phyloP scores from a whole-genome alignment of 2,888 invertebrate species.

The Quadroppia sp. region DNA sequence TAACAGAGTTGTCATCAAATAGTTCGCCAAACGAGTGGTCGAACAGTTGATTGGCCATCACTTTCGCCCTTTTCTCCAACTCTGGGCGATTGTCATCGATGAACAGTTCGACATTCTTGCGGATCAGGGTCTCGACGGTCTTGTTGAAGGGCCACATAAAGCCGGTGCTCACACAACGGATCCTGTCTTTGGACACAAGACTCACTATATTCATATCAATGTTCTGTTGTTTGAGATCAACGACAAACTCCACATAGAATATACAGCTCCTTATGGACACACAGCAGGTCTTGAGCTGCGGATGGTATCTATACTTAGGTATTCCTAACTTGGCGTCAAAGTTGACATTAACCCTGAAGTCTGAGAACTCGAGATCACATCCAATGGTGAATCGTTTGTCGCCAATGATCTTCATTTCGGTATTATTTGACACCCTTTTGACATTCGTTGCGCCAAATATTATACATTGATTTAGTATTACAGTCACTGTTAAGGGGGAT shows the following conservation, averaged over 20 bases:
- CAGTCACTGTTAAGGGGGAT: neutral
- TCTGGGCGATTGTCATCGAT: neutral
- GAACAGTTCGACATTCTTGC: slow-evolving; percentile 2
- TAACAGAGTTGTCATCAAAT: neutral
- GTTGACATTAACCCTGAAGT: slow-evolving; percentile 10
- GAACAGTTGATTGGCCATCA: neutral
- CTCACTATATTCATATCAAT: neutral
- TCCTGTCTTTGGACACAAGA: neutral
- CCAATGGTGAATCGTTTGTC: neutral
- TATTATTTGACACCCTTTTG: neutral
- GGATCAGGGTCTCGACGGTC: slow-evolving; percentile 10
- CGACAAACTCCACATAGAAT: neutral
- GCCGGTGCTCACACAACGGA: neutral
- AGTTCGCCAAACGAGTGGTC: neutral
- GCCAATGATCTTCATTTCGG: neutral
- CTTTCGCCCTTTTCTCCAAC: neutral
- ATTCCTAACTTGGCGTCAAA: slow-evolving; percentile 22
- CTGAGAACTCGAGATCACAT: neutral
- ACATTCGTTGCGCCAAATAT: slow-evolving; percentile 18
- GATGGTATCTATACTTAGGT: neutral
- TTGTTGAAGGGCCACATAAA: slow-evolving; percentile 7
- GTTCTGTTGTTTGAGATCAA: neutral
- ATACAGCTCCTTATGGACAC: neutral
- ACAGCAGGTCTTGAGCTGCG: slow-evolving; percentile 5
- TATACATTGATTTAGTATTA: slow-evolving; percentile 7